Conservation (phyloP, 1,140 invertebrate species). For the Theocolax elegans region DNA sequence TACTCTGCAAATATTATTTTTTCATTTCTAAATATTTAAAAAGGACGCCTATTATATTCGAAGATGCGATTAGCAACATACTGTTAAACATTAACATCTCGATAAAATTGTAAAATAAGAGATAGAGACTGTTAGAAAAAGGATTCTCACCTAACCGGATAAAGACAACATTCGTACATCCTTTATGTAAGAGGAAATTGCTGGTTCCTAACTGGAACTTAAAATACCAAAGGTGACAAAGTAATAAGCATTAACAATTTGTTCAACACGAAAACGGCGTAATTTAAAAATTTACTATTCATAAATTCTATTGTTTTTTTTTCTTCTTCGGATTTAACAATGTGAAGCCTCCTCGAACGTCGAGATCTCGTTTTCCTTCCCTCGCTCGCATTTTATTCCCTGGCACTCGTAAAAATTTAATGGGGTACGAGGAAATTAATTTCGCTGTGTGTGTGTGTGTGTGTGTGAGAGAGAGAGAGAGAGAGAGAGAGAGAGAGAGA, state of each 20-base stretch:
- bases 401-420: constrained; percentile 35
- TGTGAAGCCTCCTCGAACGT: background rate
- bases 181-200: no score
- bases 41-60: no score
- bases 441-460: constrained; percentile 8
- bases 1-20: no score
- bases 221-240: background rate
- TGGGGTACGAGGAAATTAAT: constrained; percentile 36
- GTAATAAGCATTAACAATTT: constrained; percentile 9
- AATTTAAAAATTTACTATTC: background rate
- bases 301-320: constrained; percentile 3
- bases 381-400: constrained; percentile 20
- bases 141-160: no score
- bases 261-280: background rate
- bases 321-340: background rate
- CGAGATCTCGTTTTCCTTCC: background rate
- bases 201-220: no score
- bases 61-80: no score
- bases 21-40: no score
- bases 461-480: background rate
- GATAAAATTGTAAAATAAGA: no score
- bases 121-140: no score
- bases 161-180: no score
- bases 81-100: no score
- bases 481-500: background rate